Conservation (phyloP, 1,140 invertebrate species). For the Nasonia giraulti region DNA sequence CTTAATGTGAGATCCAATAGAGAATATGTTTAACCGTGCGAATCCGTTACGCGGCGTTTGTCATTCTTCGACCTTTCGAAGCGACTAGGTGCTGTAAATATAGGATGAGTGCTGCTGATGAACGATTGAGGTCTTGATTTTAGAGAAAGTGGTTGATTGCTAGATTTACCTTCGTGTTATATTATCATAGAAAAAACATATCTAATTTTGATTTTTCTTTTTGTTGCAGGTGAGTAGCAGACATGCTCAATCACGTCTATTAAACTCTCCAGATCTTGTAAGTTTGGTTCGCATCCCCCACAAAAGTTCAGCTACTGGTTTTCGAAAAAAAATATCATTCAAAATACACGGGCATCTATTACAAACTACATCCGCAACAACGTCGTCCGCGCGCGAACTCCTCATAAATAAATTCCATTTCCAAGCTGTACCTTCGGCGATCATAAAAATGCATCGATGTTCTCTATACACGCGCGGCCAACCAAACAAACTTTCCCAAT, state of each 20-base stretch:
- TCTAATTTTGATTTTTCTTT: not conserved
- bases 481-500: not conserved
- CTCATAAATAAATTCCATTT: not conserved
- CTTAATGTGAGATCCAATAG: not conserved
- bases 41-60: not conserved
- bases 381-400: not conserved
- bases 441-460: not conserved
- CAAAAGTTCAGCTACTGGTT: no score
- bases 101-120: not conserved
- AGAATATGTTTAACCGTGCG: not conserved
- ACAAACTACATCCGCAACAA: not conserved
- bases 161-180: no score
- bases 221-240: conserved; percentile 14
- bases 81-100: not conserved
- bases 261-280: not conserved
- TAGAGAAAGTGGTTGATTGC: no score
- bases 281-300: not conserved
- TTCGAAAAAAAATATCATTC: no score
- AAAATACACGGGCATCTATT: no score
- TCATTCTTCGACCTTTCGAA: not conserved
- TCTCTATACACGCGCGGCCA: no score
- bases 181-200: not conserved
- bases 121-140: not conserved
- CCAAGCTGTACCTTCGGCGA: not conserved
- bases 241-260: not conserved